Percentiles rank a stretch among this genome's conserved stretches.
Evolutionary conservation across 2,797 vertebrate genomes (phyloP).

Genomic region (Anas bahamensis): DNA sequence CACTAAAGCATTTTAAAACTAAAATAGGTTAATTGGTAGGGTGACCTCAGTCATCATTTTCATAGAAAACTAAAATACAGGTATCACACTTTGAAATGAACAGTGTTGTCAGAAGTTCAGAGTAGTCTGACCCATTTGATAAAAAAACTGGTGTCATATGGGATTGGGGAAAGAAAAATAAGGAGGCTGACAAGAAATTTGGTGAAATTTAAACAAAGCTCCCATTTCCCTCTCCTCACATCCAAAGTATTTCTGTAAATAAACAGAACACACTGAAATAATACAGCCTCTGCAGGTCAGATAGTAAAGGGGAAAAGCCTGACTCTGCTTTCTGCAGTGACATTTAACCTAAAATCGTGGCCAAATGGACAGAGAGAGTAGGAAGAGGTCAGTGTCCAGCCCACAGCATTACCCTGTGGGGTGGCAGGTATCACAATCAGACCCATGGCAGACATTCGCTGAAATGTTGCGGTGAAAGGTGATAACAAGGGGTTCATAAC

Average conservation of each 20-base stretch:
- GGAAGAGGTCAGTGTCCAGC: neutral
- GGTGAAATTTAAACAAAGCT: neutral
- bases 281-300: neutral
- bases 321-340: neutral
- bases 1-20: neutral
- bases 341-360: neutral
- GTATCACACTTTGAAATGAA: neutral
- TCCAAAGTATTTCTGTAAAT: neutral
- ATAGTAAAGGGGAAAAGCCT: neutral
- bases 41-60: neutral
- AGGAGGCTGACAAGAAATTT: neutral
- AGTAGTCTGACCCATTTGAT: neutral
- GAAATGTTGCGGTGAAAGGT: neutral
- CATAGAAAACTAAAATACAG: neutral
- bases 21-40: neutral
- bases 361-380: neutral
- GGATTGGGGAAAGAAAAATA: neutral
- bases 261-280: neutral
- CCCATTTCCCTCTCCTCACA: neutral
- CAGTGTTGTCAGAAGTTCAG: neutral
- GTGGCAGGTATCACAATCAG: neutral
- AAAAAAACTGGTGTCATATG: neutral
- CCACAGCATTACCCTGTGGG: accelerated
- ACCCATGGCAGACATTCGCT: neutral
- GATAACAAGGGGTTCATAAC: neutral